Conservation (phyloP, 2,797 vertebrate genomes). For the Coccyzus lansbergi region DNA sequence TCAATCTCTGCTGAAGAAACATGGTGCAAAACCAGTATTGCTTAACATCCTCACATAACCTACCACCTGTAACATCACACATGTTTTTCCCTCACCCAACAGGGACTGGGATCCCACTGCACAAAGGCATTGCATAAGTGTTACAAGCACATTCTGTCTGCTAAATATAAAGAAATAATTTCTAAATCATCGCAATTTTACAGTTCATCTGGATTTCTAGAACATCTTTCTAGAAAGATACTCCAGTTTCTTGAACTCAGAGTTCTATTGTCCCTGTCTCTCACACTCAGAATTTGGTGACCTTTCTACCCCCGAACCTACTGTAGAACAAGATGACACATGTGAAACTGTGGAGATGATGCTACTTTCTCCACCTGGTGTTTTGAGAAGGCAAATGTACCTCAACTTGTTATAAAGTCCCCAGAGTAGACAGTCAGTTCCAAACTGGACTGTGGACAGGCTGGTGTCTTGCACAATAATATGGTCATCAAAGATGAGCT, state of each 20-base stretch:
- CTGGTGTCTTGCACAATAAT: background rate
- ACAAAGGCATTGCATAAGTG: background rate
- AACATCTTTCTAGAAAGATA: background rate
- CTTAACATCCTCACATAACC: background rate
- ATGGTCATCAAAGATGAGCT: background rate
- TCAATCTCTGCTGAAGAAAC: background rate
- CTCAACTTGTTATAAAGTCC: background rate
- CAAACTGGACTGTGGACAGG: background rate
- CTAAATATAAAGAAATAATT: background rate
- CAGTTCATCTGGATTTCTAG: background rate
- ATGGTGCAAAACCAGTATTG: background rate
- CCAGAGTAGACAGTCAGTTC: background rate
- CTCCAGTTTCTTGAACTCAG: background rate
- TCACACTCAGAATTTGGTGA: background rate
- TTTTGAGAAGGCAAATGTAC: background rate
- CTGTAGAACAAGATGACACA: background rate
- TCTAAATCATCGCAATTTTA: background rate
- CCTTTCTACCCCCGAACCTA: background rate
- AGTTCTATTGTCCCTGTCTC: background rate
- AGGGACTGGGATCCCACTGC: background rate
- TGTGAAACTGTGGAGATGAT: background rate
- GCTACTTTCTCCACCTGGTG: background rate
- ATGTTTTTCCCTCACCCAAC: background rate
- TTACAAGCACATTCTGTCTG: fast-evolving
- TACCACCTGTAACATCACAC: background rate